Conservation (phyloP, 2,797 vertebrate genomes). For the Ptychadena robeensis region DNA sequence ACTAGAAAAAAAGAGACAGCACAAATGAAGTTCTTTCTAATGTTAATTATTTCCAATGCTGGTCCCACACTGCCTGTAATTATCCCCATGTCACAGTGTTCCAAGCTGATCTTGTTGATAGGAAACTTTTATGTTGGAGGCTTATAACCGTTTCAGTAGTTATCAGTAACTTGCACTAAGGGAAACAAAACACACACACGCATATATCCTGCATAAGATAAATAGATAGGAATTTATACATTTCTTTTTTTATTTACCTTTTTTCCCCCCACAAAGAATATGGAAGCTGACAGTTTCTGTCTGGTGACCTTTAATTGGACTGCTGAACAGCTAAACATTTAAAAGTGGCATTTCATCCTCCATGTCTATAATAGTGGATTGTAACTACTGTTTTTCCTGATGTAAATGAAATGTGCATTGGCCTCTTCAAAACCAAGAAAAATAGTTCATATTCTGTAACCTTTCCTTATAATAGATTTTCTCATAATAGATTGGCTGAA, state of each 20-base stretch:
- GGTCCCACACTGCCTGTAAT: slow-evolving; percentile 3
- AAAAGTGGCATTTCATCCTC: not conserved
- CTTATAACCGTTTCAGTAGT: too few species aligned
- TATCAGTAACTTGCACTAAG: not conserved
- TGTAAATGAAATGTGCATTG: not conserved
- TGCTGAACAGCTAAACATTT: slow-evolving; percentile 3
- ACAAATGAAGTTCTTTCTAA: slow-evolving; percentile 10
- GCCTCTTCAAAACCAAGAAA: not conserved
- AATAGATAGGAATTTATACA: not conserved
- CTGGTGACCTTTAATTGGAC: slow-evolving; percentile 1
- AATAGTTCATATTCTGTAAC: not conserved
- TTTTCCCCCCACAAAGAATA: not conserved
- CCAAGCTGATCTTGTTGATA: not conserved
- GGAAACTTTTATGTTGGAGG: not conserved
- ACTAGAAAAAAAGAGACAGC: not conserved
- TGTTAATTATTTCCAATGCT: slow-evolving; percentile 9
- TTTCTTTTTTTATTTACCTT: not conserved
- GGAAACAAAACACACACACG: not conserved
- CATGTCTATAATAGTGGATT: not conserved
- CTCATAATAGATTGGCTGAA: not conserved
- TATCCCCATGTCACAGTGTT: not conserved
- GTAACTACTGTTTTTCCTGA: not conserved
- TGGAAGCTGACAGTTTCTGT: not conserved
- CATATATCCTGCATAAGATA: not conserved
- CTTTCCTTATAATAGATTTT: not conserved